Percentiles rank a stretch among this genome's conserved stretches.
Conservation (phyloP, 2,113 vertebrate genomes). For the Puffinus mauretanicus region DNA sequence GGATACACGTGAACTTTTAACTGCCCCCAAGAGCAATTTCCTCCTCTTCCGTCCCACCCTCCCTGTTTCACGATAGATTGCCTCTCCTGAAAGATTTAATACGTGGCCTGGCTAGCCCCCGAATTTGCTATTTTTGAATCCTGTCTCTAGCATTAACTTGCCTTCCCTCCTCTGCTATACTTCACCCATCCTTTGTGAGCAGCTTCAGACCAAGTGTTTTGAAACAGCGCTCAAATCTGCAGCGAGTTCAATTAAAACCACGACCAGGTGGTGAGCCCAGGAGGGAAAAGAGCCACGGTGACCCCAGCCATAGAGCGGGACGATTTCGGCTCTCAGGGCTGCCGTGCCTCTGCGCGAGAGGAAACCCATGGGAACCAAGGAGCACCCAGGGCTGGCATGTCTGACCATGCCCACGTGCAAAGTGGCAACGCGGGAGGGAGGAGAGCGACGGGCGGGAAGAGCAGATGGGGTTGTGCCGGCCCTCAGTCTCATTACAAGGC, state of each 20-base stretch:
- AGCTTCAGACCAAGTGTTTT: not conserved
- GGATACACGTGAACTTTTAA: not conserved
- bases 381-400: rapidly evolving
- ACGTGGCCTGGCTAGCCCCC: not conserved
- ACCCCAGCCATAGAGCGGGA: not conserved
- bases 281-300: not conserved
- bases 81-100: not conserved
- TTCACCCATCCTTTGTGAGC: not conserved
- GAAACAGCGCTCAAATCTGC: not conserved
- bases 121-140: not conserved
- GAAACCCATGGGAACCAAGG: not conserved
- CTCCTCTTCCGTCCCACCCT: not conserved
- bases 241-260: not conserved
- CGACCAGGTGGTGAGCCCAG: rapidly evolving
- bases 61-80: not conserved
- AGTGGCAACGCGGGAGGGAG: rapidly evolving
- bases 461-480: not conserved
- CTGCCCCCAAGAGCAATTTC: not conserved
- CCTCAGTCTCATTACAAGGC: not conserved
- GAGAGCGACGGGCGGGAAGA: not conserved
- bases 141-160: not conserved
- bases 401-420: not conserved
- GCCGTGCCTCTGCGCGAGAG: rapidly evolving
- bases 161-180: not conserved
- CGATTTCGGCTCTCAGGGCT: rapidly evolving